Base-by-base conservation (phyloP, 2,113 vertebrate species). In the Solea solea region DNA sequence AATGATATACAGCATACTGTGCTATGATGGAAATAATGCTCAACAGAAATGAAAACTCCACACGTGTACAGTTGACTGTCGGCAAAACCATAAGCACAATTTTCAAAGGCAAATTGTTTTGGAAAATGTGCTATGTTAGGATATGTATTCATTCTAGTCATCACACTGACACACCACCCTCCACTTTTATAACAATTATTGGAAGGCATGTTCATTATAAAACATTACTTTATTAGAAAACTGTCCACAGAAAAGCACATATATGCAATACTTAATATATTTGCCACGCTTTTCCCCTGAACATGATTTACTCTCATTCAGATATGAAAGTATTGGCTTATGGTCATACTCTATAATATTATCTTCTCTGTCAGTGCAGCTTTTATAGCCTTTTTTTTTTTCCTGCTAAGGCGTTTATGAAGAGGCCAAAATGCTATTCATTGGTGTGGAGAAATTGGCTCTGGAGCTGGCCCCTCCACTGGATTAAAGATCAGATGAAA, bases 401-500 rank as follows among this genome's bases (percentile, higher is more conserved):
- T 48, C 7, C 34, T 39, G 3, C 49, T 56, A 45, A 56, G 45
- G 48, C 46, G 14, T 69, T 78, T 16, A 66, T 21, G 52, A 50
- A 73, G 54, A 66, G 54, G 72, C 48, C 57, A 50, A 76, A 85
- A 83, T 80, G 64, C 54, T 70, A 66, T 60, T 83, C 62, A 70
- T 59, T 69, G 64, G 56, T 70, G 44, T 69, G 64, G 64, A 74
- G 65, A 85, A 73, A 60, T 81, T 60, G 81, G 78, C 85, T 85
- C 84, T 61, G 74, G 58, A 90, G 89, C 85, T 9, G 59, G 77
- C 72, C 76, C 61, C 78, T 76, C 16, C 21, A 49, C 80, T 59
- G 82, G 70, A 84, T 90, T 88, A 80, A 86, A 85, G 84, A 91
- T 90, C 81, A 87, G 85, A 90, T 90, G 84, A 92, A 87, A 93